Base-by-base conservation (phyloP, 2,888 invertebrate species). In the Galeruca laticollis region DNA sequence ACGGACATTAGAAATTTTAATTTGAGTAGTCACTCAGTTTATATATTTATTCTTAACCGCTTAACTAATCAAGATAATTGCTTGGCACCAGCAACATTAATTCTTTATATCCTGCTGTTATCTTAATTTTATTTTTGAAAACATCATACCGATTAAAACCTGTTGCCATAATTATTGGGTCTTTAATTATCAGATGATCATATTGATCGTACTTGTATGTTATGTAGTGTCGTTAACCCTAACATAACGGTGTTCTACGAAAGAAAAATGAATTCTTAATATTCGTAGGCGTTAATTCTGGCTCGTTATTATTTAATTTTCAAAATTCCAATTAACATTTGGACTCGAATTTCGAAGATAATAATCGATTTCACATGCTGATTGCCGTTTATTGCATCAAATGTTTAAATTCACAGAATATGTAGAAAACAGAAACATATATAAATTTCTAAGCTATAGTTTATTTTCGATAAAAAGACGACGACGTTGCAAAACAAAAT, bases 1-100 rank as follows among this genome's bases (percentile, higher is more conserved):
- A 47, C 47, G 15, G n/a, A 10, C 49, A 21, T 49, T 20, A 49
- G 49, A 49, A 20, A 18, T 49, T 49, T 49, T 49, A 20, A 49
- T 20, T 49, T 20, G 9, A 20, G 20, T 49, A 20, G 20, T 18
- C 15, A 40, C 40, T 5, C 5, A 20, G 20, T 2, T 20, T 49
- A 3, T n/a, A 52, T 52, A 11, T 52, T 52, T 21, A 20, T 51
- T 51, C 18, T 6, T 26, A 26, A 52, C 26, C 11, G 26, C 13
- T 13, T n/a, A 52, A 52, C 13, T 15, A 9, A 26, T 52, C 20
- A 26, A 52, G 26, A 52, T 52, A 52, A 52, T 52, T 21, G 5
- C 47, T 15, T 1, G 52, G 21, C 15, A 52, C 26, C 26, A 26
- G 2, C 1, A 26, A 9, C 15, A 26, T 52, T 52, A 52, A 26